Base-by-base conservation (phyloP, 2,797 vertebrate genomes). In the Silurus lanzhouensis region DNA sequence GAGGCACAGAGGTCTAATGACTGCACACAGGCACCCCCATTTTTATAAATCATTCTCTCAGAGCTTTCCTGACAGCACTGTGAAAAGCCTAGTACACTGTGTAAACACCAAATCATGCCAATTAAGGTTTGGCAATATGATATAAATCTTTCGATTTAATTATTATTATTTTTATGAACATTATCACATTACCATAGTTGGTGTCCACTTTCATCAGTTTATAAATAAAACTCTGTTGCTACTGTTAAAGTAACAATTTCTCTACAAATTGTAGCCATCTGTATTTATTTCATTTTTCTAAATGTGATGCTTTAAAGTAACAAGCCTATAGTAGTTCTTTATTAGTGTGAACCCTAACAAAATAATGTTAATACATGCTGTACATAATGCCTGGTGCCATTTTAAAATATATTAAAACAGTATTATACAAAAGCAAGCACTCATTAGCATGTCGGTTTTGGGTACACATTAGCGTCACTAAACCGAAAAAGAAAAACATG, bases 41-140 rank as follows among this genome's bases (percentile, higher is more conserved):
- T 61, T 25, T 25, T 19, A 48, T 83, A 63, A 60, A 71, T 78
- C 52, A 19, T 64, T 31, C 20, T 31, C 6, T 57, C 48, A 70
- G 64, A 22, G 60, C 55, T 25, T 72, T 27, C 17, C 17, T 60
- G 83, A 79, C 83, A 71, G 78, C 83, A 84, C 31, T 68, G 44
- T 64, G 60, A 81, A 81, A 66, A 81, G 25, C 13, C 63, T 80
- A 44, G 25, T 52, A 64, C 38, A 46, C 12, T 79, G 20, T 63
- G 60, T 15, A 10, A 48, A 81, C 22, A 52, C 2, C 31, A 44
- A 12, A 79, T 20, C 20, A 17, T 63, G 77, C 6, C 22, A 63
- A 63, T 79, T n/a, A 48, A 13, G 12, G 12, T 20, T 46, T 14
- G 22, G 60, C 22, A 48, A 66, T 19, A 25, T 52, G n/a, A 80